Conservation (phyloP, 2,113 vertebrate species). For the Otocyon megalotis region DNA sequence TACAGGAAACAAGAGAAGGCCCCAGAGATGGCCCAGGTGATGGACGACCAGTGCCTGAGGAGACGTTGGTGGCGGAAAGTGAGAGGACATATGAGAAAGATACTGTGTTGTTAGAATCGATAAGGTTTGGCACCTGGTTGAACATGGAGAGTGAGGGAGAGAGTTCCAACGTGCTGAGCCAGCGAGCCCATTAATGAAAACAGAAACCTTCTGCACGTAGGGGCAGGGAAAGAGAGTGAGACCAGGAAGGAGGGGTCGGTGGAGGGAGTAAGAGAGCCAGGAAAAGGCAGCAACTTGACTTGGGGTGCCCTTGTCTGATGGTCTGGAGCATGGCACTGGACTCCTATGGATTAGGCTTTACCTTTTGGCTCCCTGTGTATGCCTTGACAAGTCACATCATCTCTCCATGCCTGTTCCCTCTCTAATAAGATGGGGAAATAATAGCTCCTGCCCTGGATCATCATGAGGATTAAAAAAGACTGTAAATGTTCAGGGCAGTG, state of each 20-base stretch:
- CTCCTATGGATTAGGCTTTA: too few species aligned
- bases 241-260: too few species aligned
- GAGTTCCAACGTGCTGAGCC: background rate
- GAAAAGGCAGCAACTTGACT: too few species aligned
- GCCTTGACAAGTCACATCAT: background rate
- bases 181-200: background rate
- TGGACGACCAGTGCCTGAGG: rapidly evolving
- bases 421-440: background rate
- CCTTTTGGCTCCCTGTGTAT: background rate
- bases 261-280: background rate
- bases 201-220: background rate
- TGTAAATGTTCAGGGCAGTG: too few species aligned
- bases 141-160: background rate
- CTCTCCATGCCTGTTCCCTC: background rate
- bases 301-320: background rate
- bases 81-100: background rate
- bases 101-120: background rate
- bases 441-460: background rate
- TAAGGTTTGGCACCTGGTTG: background rate
- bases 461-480: background rate
- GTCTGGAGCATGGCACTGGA: too few species aligned
- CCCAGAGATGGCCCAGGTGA: background rate
- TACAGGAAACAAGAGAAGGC: background rate
- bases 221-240: background rate
- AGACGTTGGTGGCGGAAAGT: background rate